Evolutionary conservation across 2,797 vertebrate genomes (phyloP).

Genomic region (Falco peregrinus): DNA sequence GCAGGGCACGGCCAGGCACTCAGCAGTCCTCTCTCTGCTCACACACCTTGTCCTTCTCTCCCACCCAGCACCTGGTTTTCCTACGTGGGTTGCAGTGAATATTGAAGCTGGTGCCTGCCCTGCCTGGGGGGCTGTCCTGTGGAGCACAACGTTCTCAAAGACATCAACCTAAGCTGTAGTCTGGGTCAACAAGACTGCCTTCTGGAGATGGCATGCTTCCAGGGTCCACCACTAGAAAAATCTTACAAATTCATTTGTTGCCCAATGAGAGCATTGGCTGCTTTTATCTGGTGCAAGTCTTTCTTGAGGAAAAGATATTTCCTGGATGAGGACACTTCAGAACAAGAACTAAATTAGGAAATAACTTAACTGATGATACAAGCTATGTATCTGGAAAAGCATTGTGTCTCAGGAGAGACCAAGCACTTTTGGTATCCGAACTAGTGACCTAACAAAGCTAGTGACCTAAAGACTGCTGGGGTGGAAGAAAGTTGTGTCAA

Average conservation of each 20-base stretch:
- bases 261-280: neutral
- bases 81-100: accelerated
- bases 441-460: neutral
- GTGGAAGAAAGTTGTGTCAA: neutral
- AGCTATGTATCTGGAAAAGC: neutral
- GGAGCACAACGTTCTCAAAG: accelerated
- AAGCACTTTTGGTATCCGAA: neutral
- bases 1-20: neutral
- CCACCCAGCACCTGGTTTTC: accelerated
- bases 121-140: accelerated
- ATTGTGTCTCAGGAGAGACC: neutral
- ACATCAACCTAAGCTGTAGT: accelerated
- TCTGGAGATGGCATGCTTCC: neutral
- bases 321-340: neutral
- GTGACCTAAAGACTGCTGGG: neutral
- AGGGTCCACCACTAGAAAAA: neutral
- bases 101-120: neutral
- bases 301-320: neutral
- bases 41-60: accelerated
- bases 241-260: neutral
- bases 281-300: neutral
- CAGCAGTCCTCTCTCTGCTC: neutral
- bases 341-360: neutral
- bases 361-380: neutral
- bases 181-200: neutral